phyloP scores from a whole-genome alignment of 2,113 vertebrate species.

The Strix uralensis region DNA sequence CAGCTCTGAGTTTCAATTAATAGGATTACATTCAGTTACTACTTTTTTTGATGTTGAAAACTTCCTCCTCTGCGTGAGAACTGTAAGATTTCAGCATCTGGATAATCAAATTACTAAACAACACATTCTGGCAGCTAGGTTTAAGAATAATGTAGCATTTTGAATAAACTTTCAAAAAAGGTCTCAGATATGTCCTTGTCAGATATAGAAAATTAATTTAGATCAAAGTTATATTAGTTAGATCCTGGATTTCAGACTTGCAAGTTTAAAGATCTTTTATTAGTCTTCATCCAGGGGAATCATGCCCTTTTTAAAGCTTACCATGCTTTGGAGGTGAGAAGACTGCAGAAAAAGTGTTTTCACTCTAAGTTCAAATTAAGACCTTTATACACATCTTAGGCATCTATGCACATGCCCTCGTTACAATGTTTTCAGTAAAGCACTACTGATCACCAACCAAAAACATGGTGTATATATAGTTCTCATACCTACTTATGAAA shows the following conservation, averaged over 20 bases:
- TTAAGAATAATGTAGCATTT: background rate
- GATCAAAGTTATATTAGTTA: background rate
- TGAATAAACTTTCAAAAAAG: background rate
- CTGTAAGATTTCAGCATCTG: background rate
- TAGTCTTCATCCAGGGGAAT: background rate
- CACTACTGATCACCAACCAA: background rate
- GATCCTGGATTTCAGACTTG: background rate
- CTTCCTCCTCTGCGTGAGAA: background rate
- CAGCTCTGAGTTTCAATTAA: background rate
- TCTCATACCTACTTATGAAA: background rate
- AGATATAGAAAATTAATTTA: background rate
- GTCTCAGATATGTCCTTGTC: background rate
- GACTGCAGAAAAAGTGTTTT: background rate
- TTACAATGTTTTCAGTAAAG: background rate
- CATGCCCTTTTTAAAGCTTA: background rate
- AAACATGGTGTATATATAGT: background rate
- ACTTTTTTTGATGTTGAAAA: background rate
- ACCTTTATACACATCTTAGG: background rate
- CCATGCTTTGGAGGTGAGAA: background rate
- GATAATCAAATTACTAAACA: background rate
- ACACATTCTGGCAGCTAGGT: background rate
- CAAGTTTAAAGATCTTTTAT: background rate
- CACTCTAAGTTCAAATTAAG: background rate
- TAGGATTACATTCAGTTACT: background rate
- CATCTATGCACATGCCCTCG: background rate